A percentile compares a stretch with the other conserved stretches of the same genome.
Evolutionary conservation across 1,140 invertebrate genomes (phyloP).

Genomic region (Drosophila bocqueti): DNA sequence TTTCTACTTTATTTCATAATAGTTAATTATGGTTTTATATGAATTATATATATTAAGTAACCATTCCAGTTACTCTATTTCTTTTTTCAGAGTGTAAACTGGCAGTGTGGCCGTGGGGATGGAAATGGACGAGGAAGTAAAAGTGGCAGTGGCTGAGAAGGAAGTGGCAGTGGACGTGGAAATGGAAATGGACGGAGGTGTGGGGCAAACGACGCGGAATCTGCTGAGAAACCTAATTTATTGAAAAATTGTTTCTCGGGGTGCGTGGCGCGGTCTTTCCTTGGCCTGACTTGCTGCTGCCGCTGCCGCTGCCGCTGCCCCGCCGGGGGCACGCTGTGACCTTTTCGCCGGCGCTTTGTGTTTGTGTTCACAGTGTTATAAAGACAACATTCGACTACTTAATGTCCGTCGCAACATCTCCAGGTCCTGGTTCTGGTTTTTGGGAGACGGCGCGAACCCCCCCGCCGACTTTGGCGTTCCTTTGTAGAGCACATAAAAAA

Average conservation of each 20-base stretch:
- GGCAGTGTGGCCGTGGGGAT: constrained; percentile 32
- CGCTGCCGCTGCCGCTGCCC: constrained; percentile 11
- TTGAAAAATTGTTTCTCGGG: constrained; percentile 79
- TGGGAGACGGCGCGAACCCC: too few species aligned
- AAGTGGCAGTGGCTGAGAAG: constrained; percentile 28
- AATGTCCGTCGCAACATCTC: constrained; percentile 68
- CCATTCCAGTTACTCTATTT: neutral
- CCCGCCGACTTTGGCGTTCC: constrained; percentile 12
- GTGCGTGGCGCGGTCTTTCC: constrained; percentile 43
- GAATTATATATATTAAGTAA: neutral
- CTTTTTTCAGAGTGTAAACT: neutral
- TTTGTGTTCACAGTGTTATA: constrained; percentile 82
- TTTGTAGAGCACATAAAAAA: constrained; percentile 31
- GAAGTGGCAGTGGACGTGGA: neutral
- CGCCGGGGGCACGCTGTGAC: constrained; percentile 70
- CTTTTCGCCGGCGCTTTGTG: constrained; percentile 65
- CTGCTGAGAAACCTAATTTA: constrained; percentile 82
- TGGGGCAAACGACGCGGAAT: constrained; percentile 64
- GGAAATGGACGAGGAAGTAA: constrained; percentile 33
- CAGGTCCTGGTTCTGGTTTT: neutral
- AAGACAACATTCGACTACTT: constrained; percentile 82
- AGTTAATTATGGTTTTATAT: too few species aligned
- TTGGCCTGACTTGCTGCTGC: constrained; percentile 34
- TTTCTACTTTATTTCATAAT: too few species aligned
- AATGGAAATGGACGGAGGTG: constrained; percentile 31